Base-by-base conservation (phyloP, 53 echinoderm and acorn worm genomes). In the Pentamera pediparva region DNA sequence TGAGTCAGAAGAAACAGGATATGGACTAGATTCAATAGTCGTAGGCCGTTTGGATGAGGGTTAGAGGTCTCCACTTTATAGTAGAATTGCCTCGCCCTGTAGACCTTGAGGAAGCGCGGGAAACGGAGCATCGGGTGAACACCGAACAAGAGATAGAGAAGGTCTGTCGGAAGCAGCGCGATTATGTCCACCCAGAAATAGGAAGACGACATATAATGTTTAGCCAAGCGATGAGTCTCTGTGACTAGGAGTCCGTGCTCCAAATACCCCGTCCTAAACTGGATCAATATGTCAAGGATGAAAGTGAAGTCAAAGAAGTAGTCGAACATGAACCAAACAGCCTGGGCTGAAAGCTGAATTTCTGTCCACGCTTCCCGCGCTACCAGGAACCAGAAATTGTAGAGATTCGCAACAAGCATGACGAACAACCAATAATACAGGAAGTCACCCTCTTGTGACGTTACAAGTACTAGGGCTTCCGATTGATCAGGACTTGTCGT, bases 341-440 rank as follows among this genome's bases (percentile, higher is more conserved):
- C 65, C 10, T 48, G 75, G 5, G 41, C 69, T 19, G 78, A 36
- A 0, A 71, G 48, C 50, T 94, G 95, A 22, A 94, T 73, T 11
- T 83, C 95, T 10, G 82, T 75, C 95, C 95, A 94, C 19, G 95
- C 95, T 59, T 94, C 83, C 15, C 95, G 78, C 39, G 90, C 89
- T 40, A 94, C 90, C 63, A 90, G 33, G 33, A 90, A 70, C 95
- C 95, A 94, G 3, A 90, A 32, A 52, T 94, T 94, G 70, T 94
- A 94, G 54, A 90, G 56, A 17, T 90, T 73, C 2, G 87, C 85
- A 6, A 90, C 4, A 25, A 75, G 51, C 37, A 94, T 81, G 35
- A 90, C 37, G 17, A 69, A 43, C 19, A 94, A 61, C 95, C 95
- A 94, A 71, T 94, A 94, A 59, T 87, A 85, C 1, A 79, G 74